Evolutionary conservation across 2,888 invertebrate genomes (phyloP).

Genomic region (Lasioglossum figueresi): DNA sequence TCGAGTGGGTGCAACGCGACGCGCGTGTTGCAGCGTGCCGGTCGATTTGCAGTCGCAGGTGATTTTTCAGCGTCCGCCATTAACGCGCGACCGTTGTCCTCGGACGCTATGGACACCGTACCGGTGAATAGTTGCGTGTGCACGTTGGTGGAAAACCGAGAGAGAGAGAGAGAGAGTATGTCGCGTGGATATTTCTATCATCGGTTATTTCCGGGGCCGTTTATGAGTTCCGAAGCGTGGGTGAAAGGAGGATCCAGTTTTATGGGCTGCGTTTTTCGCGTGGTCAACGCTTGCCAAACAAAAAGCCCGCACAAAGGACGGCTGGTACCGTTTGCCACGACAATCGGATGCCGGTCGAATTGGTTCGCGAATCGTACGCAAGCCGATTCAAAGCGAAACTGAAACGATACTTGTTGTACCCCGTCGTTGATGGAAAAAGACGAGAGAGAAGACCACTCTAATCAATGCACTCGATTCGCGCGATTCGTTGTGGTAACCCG

Average conservation of each 20-base stretch:
- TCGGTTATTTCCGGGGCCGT: background rate
- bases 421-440: background rate
- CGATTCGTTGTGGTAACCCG: background rate
- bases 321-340: background rate
- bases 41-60: background rate
- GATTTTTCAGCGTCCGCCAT: background rate
- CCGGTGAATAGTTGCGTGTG: background rate
- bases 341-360: background rate
- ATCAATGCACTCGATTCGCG: background rate
- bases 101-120: background rate
- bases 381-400: background rate
- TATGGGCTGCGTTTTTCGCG: background rate
- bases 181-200: background rate
- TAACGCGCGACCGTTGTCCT: background rate
- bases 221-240: background rate
- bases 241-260: background rate
- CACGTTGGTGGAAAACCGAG: background rate
- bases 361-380: background rate
- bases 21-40: background rate
- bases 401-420: background rate
- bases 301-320: background rate
- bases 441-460: background rate
- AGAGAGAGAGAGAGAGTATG: too few relatives aligned
- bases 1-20: background rate
- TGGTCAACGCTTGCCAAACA: background rate